Conservation (phyloP, 2,113 vertebrate genomes). For the Heloderma charlesbogerti region DNA sequence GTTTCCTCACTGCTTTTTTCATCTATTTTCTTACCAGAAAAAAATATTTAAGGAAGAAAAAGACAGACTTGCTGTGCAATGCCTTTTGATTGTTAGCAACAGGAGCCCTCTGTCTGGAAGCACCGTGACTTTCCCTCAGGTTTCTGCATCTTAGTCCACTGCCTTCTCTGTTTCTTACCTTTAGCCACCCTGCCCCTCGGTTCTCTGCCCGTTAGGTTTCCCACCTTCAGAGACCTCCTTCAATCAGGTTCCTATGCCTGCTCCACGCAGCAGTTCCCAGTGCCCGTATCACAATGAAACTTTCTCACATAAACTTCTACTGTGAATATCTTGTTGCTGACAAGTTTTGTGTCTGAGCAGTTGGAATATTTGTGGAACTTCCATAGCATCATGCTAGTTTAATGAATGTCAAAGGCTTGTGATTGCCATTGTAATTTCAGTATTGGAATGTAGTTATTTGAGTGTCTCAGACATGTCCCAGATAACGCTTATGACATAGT, state of each 20-base stretch:
- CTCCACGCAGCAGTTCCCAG: background rate
- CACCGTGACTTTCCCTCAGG: background rate
- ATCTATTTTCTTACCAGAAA: too few relatives aligned
- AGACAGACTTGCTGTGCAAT: too few relatives aligned
- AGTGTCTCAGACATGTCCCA: background rate
- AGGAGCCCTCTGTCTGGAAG: too few relatives aligned
- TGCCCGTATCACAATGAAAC: background rate
- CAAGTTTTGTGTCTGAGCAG: background rate
- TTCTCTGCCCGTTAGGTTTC: background rate
- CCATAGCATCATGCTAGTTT: too few relatives aligned
- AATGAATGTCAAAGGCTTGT: background rate
- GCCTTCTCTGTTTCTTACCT: background rate
- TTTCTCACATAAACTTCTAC: background rate
- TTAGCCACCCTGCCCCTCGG: background rate
- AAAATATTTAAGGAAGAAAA: too few relatives aligned
- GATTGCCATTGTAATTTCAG: background rate
- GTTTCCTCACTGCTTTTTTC: too few relatives aligned
- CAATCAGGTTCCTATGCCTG: too few relatives aligned
- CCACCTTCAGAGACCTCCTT: too few relatives aligned
- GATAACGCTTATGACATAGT: background rate
- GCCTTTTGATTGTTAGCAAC: too few relatives aligned
- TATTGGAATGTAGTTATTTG: background rate
- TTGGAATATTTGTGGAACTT: background rate
- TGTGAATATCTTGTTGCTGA: background rate
- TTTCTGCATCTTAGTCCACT: background rate